A percentile compares a stretch with the other conserved stretches of the same genome.
Conservation (phyloP, 2,888 invertebrate species). For the Drosophila dives region DNA sequence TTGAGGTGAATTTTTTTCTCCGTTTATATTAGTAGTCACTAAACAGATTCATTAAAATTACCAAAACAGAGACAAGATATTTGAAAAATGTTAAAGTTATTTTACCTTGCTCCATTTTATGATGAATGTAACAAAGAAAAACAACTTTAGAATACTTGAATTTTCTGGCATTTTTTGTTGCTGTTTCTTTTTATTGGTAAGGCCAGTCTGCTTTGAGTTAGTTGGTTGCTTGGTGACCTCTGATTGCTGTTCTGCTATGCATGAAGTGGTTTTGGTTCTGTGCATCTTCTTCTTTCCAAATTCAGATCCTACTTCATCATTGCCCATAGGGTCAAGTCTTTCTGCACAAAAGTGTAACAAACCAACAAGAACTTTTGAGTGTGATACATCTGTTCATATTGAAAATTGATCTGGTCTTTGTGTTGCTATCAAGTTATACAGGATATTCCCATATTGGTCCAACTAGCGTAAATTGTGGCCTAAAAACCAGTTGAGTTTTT, state of each 20-base stretch:
- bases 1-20: background rate
- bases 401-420: constrained; percentile 26
- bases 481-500: constrained; percentile 69
- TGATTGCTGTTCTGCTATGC: constrained; percentile 52
- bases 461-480: constrained; percentile 26
- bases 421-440: constrained; percentile 2
- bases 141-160: background rate
- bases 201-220: constrained; percentile 22
- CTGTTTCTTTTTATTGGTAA: background rate
- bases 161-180: background rate
- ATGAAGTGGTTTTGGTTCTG: constrained; percentile 58
- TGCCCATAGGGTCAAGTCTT: constrained; percentile 73
- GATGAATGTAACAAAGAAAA: background rate
- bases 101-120: background rate
- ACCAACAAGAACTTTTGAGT: constrained; percentile 51
- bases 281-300: constrained; percentile 5
- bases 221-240: constrained; percentile 23
- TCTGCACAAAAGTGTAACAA: constrained; percentile 56
- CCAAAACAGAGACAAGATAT: background rate
- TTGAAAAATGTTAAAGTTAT: background rate
- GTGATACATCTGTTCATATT: constrained; percentile 8
- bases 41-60: background rate
- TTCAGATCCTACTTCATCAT: constrained; percentile 39
- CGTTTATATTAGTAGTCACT: background rate
- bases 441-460: constrained; percentile 16